These are phyloP conservation scores for Apoda limacodes DNA, from an alignment of 2,888 invertebrate genomes.

Conservation along the genomic window DNA sequence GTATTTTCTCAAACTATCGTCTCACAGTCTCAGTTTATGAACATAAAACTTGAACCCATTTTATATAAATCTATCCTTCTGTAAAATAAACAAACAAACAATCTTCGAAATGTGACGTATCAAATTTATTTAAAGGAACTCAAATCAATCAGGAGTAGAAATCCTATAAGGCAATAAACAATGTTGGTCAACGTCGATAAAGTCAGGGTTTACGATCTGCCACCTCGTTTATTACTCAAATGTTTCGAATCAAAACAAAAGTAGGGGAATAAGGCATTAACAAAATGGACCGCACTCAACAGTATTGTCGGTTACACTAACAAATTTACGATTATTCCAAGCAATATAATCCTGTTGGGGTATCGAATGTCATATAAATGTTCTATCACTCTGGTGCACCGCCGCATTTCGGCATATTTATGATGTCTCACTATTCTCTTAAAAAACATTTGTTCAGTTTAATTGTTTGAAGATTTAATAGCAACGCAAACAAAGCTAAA, in stretches of 20 bases:
- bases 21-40: too few species aligned
- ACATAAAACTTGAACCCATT: too few species aligned
- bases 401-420: slow-evolving; percentile 40
- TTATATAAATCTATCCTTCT: too few species aligned
- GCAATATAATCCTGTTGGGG: slow-evolving; percentile 34
- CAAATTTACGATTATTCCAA: slow-evolving; percentile 43
- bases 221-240: slow-evolving; percentile 55
- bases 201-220: slow-evolving; percentile 55
- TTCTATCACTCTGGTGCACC: slow-evolving; percentile 33
- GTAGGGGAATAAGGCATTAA: slow-evolving; percentile 38
- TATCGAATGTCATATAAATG: slow-evolving; percentile 43
- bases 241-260: slow-evolving; percentile 43
- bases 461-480: too few species aligned
- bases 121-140: slow-evolving; percentile 50
- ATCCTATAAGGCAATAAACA: slow-evolving; percentile 58
- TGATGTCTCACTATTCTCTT: slow-evolving; percentile 26
- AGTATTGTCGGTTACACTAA: slow-evolving; percentile 38
- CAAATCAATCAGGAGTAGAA: slow-evolving; percentile 61
- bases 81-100: slow-evolving; percentile 46
- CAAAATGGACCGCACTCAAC: slow-evolving; percentile 44
- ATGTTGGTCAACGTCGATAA: slow-evolving; percentile 52
- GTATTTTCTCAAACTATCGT: too few species aligned
- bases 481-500: too few species aligned
- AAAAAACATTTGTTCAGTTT: too few species aligned
- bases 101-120: slow-evolving; percentile 31